A percentile compares a stretch with the other conserved stretches of the same genome.
These are phyloP conservation scores for Caenorhabditis angaria DNA, from an alignment of 2,888 invertebrate species.

Conservation along the genomic window DNA sequence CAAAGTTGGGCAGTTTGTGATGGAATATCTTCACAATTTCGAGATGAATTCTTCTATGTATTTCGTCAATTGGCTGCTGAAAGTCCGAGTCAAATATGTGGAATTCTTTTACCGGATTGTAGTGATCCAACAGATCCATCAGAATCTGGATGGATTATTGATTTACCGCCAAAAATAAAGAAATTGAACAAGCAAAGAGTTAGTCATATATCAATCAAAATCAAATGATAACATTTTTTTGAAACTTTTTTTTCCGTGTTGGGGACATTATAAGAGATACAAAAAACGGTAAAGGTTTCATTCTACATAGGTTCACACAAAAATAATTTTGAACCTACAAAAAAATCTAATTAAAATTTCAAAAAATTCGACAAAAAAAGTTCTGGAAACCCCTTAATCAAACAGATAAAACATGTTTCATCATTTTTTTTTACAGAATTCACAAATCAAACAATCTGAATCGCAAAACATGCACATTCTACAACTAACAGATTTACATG, in stretches of 20 bases:
- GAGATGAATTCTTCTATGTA: constrained; percentile 69
- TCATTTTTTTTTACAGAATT: constrained; percentile 3
- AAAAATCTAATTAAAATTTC: constrained; percentile 1
- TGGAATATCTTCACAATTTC: constrained; percentile 69
- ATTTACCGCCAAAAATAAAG: constrained; percentile 35
- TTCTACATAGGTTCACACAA: no score
- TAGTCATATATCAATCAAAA: neutral
- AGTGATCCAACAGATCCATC: constrained; percentile 74
- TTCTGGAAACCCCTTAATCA: no score
- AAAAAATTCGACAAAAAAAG: no score
- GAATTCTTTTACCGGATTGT: constrained; percentile 73
- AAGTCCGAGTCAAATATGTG: constrained; percentile 64
- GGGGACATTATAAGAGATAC: no score
- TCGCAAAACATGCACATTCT: constrained; percentile 74
- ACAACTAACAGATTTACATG: constrained; percentile 94
- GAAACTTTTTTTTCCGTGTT: no score
- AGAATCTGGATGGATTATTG: constrained; percentile 64
- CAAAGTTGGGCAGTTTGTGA: constrained; percentile 62
- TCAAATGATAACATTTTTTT: neutral
- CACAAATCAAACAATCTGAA: neutral
- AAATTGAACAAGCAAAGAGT: neutral
- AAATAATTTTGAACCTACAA: no score
- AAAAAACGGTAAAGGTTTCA: no score
- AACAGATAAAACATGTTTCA: no score
- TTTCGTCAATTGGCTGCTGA: constrained; percentile 55